Conservation (phyloP, 2,113 vertebrate genomes). For the Toxotes jaculatrix region DNA sequence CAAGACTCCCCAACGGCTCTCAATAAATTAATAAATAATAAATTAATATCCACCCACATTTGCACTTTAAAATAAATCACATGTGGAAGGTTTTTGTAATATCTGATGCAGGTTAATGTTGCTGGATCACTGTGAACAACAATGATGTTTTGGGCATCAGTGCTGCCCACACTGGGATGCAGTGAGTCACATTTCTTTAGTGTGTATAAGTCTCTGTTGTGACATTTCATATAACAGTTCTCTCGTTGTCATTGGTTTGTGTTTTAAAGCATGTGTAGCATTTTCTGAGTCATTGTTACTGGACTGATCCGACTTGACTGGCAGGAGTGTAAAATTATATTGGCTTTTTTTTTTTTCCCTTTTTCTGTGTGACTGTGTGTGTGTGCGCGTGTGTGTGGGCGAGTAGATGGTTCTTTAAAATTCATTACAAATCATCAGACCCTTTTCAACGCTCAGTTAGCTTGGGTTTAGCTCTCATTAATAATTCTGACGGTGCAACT, state of each 20-base stretch:
- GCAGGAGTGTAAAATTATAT: not conserved
- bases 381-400: constrained; percentile 20
- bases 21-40: no score
- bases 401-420: constrained; percentile 47
- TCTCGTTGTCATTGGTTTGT: constrained; percentile 3
- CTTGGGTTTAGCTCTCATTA: constrained; percentile 59
- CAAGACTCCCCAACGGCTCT: not conserved
- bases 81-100: not conserved
- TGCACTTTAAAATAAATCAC: not conserved
- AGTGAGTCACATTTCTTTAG: not conserved
- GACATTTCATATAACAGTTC: constrained; percentile 7
- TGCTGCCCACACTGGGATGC: not conserved
- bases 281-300: constrained; percentile 33
- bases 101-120: not conserved
- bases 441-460: constrained; percentile 48
- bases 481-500: constrained; percentile 57
- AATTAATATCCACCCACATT: no score
- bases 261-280: constrained; percentile 1
- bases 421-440: constrained; percentile 50
- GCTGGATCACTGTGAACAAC: not conserved
- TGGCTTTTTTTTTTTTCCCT: not conserved
- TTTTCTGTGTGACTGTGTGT: constrained; percentile 7
- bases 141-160: not conserved
- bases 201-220: not conserved
- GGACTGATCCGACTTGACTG: constrained; percentile 33